These are phyloP conservation scores for Formica selysi DNA, from an alignment of 1,140 invertebrate species.

Conservation along the genomic window DNA sequence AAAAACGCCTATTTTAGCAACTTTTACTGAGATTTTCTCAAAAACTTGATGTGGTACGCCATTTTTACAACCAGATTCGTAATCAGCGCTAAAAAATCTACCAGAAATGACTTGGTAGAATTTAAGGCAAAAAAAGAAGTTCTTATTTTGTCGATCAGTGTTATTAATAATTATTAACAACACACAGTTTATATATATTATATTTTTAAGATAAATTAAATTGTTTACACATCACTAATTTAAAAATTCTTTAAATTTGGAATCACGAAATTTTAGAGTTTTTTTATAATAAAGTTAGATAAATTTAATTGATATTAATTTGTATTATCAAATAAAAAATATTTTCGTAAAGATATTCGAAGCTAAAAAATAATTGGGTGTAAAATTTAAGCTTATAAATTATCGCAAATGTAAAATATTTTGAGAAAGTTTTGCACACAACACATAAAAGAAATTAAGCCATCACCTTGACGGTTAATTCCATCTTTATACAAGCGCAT, in stretches of 20 bases:
- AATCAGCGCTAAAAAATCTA: too few species aligned
- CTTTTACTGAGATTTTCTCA: too few species aligned
- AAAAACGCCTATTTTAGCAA: too few species aligned
- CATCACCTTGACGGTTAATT: not conserved
- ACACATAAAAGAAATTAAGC: not conserved
- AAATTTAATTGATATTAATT: conserved; percentile 12
- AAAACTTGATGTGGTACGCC: too few species aligned
- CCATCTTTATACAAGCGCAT: not conserved
- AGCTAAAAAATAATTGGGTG: not conserved
- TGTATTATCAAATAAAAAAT: not conserved
- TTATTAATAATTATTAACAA: too few species aligned
- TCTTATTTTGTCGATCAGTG: too few species aligned
- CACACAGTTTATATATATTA: not conserved
- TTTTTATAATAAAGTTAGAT: not conserved
- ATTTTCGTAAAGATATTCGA: not conserved
- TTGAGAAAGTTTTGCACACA: not conserved
- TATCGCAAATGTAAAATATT: not conserved
- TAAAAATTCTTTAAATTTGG: not conserved
- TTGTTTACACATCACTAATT: not conserved
- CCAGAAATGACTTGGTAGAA: too few species aligned
- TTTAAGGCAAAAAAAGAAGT: too few species aligned
- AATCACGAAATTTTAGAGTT: not conserved
- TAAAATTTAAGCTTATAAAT: not conserved
- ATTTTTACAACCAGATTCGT: too few species aligned
- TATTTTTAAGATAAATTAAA: not conserved